Conservation (phyloP, 2,888 invertebrate species). For the Cosmia trapezina region DNA sequence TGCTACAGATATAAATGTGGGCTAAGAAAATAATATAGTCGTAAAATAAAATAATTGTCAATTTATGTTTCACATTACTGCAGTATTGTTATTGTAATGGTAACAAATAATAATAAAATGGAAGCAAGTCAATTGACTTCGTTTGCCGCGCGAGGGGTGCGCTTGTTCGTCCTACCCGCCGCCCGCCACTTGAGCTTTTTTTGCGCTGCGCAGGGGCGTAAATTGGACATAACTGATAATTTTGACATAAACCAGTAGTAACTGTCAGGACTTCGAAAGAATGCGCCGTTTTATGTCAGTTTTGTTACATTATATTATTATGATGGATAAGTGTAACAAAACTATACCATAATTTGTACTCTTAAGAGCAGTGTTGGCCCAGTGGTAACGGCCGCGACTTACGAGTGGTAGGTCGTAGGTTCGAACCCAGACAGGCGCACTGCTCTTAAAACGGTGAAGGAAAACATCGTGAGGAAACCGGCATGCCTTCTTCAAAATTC, state of each 20-base stretch:
- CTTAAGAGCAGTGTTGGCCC: no score
- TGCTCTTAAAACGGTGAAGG: no score
- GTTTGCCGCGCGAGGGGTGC: conserved; percentile 72
- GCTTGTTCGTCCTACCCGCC: conserved; percentile 69
- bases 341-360: neutral
- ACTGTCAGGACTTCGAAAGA: conserved; percentile 82
- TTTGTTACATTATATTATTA: conserved; percentile 77
- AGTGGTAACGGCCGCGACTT: no score
- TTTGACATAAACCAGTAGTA: conserved; percentile 89
- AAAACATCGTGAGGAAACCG: no score
- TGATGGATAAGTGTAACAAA: conserved; percentile 77
- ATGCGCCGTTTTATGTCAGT: conserved; percentile 84
- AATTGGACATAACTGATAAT: conserved; percentile 87
- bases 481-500: no score
- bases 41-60: conserved; percentile 23
- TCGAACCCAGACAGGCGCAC: no score
- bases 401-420: no score
- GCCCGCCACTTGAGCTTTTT: conserved; percentile 83
- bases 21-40: conserved; percentile 8
- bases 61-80: conserved; percentile 35
- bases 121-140: conserved; percentile 87
- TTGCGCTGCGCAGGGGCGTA: conserved; percentile 82
- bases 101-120: conserved; percentile 80
- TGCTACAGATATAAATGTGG: neutral
- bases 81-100: conserved; percentile 60